Percentiles rank a stretch among this genome's conserved stretches.
phyloP scores from a whole-genome alignment of 2,113 vertebrate genomes.

The Phocoena phocoena region DNA sequence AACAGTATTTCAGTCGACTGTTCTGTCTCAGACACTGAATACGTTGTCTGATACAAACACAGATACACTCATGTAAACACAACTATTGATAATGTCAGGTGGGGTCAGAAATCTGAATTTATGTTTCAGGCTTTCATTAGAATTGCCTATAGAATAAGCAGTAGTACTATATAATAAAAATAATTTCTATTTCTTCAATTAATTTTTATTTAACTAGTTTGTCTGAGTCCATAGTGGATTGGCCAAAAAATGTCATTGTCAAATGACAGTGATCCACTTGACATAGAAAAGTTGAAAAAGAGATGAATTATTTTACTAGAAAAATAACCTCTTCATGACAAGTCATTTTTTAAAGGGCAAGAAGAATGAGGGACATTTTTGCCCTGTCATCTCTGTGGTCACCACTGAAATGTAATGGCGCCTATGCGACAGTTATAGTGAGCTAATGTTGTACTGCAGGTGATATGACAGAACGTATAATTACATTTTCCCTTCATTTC shows the following conservation, averaged over 20 bases:
- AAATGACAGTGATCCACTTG: slow-evolving; percentile 33
- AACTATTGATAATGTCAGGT: neutral
- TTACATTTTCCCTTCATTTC: neutral
- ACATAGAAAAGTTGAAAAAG: neutral
- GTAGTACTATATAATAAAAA: neutral
- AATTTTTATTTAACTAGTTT: slow-evolving; percentile 26
- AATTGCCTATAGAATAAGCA: neutral
- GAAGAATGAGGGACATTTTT: neutral
- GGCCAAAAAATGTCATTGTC: slow-evolving; percentile 3
- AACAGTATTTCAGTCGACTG: neutral
- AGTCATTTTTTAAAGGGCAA: neutral
- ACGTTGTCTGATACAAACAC: neutral
- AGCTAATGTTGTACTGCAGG: neutral
- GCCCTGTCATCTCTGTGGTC: neutral
- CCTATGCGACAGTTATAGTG: neutral
- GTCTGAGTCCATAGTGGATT: neutral
- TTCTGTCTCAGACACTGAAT: neutral
- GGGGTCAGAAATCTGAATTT: neutral
- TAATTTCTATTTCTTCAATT: slow-evolving; percentile 36
- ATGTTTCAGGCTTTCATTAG: neutral
- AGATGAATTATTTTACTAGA: slow-evolving; percentile 37
- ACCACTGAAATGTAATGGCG: neutral
- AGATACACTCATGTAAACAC: neutral
- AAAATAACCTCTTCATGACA: neutral
- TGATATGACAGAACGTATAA: neutral